Percentiles rank a stretch among this genome's conserved stretches.
These are phyloP conservation scores for Prenolepis imparis DNA, from an alignment of 2,888 invertebrate species.

Conservation along the genomic window DNA sequence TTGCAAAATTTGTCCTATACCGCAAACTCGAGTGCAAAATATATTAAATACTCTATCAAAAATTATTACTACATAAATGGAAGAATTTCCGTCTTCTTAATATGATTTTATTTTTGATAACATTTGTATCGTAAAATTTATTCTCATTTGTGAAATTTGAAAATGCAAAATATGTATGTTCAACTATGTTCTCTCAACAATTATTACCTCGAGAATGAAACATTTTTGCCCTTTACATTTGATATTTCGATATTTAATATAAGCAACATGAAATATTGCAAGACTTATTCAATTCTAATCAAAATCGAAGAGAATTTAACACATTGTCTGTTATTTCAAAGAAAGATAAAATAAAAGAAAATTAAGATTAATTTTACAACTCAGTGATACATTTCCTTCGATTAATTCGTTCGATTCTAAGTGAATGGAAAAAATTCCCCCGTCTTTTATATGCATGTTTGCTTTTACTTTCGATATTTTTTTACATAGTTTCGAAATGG, in stretches of 20 bases:
- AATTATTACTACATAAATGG: background rate
- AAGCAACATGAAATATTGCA: background rate
- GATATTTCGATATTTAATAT: background rate
- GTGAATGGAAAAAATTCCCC: constrained; percentile 3
- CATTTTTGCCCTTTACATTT: background rate
- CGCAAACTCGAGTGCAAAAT: background rate
- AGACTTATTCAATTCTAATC: background rate
- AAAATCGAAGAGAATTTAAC: background rate
- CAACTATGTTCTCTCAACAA: background rate
- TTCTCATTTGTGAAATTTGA: background rate
- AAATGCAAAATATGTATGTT: background rate
- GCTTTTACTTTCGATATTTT: constrained; percentile 19
- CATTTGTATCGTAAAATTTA: background rate
- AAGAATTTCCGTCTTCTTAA: background rate
- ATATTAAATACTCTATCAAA: background rate
- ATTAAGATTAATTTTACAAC: background rate
- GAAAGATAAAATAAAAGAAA: background rate
- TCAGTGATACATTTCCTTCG: background rate
- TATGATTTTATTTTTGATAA: background rate
- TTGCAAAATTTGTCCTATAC: background rate
- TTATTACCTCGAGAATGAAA: background rate
- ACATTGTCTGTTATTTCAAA: background rate
- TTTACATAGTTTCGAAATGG: constrained; percentile 54
- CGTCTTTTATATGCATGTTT: background rate
- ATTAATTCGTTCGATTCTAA: background rate